A percentile compares a stretch with the other conserved stretches of the same genome.
Conservation (phyloP, 1,140 invertebrate species). For the Calephelis nemesis region DNA sequence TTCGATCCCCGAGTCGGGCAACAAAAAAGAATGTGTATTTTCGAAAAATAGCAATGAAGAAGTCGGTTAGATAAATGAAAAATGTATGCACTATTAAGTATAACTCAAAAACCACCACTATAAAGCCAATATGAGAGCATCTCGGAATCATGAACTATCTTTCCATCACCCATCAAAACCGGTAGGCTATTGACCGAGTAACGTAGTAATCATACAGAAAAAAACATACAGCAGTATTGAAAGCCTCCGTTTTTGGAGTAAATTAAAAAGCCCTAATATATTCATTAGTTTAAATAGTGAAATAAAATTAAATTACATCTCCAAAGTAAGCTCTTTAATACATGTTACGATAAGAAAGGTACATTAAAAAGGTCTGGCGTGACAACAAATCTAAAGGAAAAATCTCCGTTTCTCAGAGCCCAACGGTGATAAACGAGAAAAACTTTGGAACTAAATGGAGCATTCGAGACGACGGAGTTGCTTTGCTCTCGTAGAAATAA, state of each 20-base stretch:
- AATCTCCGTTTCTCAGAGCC: conserved; percentile 77
- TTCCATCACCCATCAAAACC: too few relatives aligned
- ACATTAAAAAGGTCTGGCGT: conserved; percentile 80
- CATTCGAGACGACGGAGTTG: conserved; percentile 74
- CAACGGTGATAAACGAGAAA: conserved; percentile 79
- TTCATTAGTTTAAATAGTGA: conserved; percentile 1
- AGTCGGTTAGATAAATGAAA: too few relatives aligned
- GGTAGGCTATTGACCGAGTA: too few relatives aligned
- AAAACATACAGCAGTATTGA: background rate
- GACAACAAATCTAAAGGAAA: conserved; percentile 81
- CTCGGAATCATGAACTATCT: too few relatives aligned
- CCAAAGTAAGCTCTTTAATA: conserved; percentile 70
- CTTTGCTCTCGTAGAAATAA: conserved; percentile 74
- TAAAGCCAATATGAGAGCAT: too few relatives aligned
- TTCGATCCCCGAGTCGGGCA: too few relatives aligned
- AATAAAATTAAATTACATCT: conserved; percentile 40
- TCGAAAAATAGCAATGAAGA: too few relatives aligned
- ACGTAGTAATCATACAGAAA: background rate
- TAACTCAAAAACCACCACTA: too few relatives aligned
- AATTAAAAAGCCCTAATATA: background rate
- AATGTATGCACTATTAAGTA: too few relatives aligned
- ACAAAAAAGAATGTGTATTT: too few relatives aligned
- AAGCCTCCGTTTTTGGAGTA: too few relatives aligned
- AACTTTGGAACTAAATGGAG: conserved; percentile 79
- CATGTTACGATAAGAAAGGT: conserved; percentile 75